Conservation (phyloP, 2,888 invertebrate genomes). For the Mythimna ferrago region DNA sequence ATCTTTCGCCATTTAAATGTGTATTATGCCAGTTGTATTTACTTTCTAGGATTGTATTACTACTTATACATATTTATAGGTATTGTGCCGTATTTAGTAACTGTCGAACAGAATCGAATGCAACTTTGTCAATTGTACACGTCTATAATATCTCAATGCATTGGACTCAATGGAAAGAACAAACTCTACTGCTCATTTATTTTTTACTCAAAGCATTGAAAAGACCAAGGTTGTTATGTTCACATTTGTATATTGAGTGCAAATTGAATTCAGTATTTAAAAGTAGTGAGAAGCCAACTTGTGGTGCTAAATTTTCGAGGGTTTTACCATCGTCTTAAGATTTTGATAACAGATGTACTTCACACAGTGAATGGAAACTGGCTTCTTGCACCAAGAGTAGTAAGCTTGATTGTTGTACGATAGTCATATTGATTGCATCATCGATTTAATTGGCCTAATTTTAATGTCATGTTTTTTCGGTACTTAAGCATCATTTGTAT, state of each 20-base stretch:
- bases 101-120: slow-evolving; percentile 47
- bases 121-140: slow-evolving; percentile 61
- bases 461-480: slow-evolving; percentile 57
- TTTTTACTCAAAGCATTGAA: slow-evolving; percentile 54
- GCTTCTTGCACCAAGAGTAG: slow-evolving; percentile 76
- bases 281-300: slow-evolving; percentile 86
- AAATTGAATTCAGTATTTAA: slow-evolving; percentile 74
- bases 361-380: slow-evolving; percentile 74
- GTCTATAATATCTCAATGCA: slow-evolving; percentile 41
- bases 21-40: slow-evolving; percentile 53
- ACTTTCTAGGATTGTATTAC: slow-evolving; percentile 46
- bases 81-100: slow-evolving; percentile 47
- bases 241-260: slow-evolving; percentile 50
- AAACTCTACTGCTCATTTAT: slow-evolving; percentile 47
- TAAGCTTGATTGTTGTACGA: slow-evolving; percentile 53
- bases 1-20: slow-evolving; percentile 40
- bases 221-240: slow-evolving; percentile 59
- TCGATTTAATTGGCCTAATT: slow-evolving; percentile 74
- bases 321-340: slow-evolving; percentile 86
- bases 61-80: slow-evolving; percentile 44
- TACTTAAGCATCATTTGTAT: slow-evolving; percentile 56
- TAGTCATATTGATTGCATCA: slow-evolving; percentile 56
- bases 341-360: slow-evolving; percentile 83
- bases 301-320: slow-evolving; percentile 90
- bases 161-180: slow-evolving; percentile 33